Conservation (phyloP, 2,113 vertebrate genomes). For the Sclerurus mexicanus region DNA sequence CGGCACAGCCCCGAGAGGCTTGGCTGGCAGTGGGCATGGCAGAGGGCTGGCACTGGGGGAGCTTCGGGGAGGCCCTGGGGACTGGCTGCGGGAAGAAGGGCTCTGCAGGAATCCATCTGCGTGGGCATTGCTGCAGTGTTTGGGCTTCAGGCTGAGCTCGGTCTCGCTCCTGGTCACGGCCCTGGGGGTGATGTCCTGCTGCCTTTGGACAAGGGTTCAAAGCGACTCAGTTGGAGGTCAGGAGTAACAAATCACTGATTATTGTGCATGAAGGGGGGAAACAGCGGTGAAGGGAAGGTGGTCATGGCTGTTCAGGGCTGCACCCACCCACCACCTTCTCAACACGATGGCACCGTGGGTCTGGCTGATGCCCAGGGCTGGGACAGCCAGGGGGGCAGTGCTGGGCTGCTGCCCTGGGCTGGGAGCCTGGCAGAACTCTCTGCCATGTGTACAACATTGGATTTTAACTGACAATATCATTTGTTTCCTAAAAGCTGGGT, state of each 20-base stretch:
- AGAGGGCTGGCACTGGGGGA: neutral
- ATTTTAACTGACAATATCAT: neutral
- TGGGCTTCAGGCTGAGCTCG: neutral
- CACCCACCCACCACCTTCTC: fast-evolving
- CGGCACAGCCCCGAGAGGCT: neutral
- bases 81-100: neutral
- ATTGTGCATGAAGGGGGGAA: fast-evolving
- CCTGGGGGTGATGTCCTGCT: neutral
- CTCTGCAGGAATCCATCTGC: neutral
- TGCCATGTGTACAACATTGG: fast-evolving
- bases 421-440: neutral
- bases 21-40: neutral
- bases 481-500: neutral
- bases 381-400: neutral
- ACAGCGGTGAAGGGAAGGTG: fast-evolving
- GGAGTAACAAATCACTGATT: fast-evolving
- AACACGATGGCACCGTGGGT: fast-evolving
- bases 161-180: fast-evolving
- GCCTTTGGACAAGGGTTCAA: neutral
- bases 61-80: neutral
- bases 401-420: neutral
- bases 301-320: fast-evolving
- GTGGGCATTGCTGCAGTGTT: fast-evolving
- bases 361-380: neutral
- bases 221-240: fast-evolving